Base-by-base conservation (phyloP, 1,140 invertebrate species). In the Drosophila gunungcola region DNA sequence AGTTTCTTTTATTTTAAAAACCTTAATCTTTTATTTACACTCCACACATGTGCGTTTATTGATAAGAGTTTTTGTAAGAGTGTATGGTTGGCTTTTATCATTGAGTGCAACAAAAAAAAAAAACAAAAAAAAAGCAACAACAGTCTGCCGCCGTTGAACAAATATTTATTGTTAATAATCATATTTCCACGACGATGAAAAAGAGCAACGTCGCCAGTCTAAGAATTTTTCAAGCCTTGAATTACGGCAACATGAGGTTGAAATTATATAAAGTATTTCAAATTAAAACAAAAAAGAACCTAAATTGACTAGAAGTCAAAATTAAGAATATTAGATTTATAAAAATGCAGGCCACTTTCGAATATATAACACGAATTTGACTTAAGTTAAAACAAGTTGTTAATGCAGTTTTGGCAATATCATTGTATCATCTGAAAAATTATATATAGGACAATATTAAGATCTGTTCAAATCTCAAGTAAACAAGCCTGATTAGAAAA, bases 141-240 rank as follows among this genome's bases (percentile, higher is more conserved):
- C 38, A 67, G 36, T 45, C 39, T 32, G 46, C 57, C 82, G 82
- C 78, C 83, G 78, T 86, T 86, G 61, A 80, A 73, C 72, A 88
- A 88, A 86, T 89, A 88, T 86, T 83, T 83, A 83, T 80, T 73
- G 76, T 41, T 67, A 83, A 82, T 86, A 78, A 78, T 86, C 70
- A 67, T 82, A 72, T 61, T 60, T 61, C 58, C 58, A 42, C 57
- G 77, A 52, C 60, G 73, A 88, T 86, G 81, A 85, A 84, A 57
- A 36, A 27, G 12, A 55, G 60, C 45, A 49, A 25, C 78, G 63
- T 79, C 70, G 67, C 83, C 82, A 85, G 69, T 60, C 54, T 49
- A 69, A 65, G 62, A 75, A 83, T 78, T 54, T 48, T 25, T 62
- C 4, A 21, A 55, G 36, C 78, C 54, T 88, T 65, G 75, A 48